A percentile compares a stretch with the other conserved stretches of the same genome.
phyloP scores from a whole-genome alignment of 2,113 vertebrate species.

The Psittacula cyanocephala region DNA sequence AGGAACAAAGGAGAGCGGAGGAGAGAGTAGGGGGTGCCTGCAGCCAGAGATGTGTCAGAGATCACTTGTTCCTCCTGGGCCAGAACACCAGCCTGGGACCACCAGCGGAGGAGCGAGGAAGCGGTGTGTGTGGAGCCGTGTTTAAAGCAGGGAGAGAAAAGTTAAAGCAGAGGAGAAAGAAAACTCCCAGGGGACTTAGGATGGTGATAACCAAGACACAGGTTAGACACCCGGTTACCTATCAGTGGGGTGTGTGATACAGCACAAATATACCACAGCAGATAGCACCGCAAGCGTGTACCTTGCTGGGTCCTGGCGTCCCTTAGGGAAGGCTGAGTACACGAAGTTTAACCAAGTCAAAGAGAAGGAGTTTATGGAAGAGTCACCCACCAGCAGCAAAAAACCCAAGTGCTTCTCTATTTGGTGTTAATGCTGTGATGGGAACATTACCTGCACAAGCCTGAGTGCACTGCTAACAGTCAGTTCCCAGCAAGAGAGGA shows the following conservation, averaged over 20 bases:
- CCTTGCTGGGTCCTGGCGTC: neutral
- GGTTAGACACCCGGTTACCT: neutral
- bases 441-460: neutral
- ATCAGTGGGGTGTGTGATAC: accelerated
- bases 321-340: neutral
- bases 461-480: accelerated
- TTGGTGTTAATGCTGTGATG: accelerated
- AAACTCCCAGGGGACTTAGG: neutral
- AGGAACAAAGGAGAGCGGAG: slow-evolving; percentile 48
- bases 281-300: accelerated
- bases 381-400: neutral
- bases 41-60: slow-evolving; percentile 60
- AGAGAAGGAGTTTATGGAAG: neutral
- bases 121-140: accelerated
- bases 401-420: neutral
- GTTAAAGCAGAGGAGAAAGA: neutral
- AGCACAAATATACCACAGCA: neutral
- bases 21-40: slow-evolving; percentile 4
- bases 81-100: slow-evolving; percentile 74
- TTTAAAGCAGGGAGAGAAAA: neutral
- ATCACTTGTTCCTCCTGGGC: slow-evolving; percentile 75
- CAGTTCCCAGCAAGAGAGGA: neutral
- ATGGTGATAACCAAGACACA: neutral
- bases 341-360: neutral
- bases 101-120: slow-evolving; percentile 64